Percentiles rank a stretch among this genome's conserved stretches.
phyloP scores from a whole-genome alignment of 2,113 vertebrate genomes.

The Pollachius pollachius region DNA sequence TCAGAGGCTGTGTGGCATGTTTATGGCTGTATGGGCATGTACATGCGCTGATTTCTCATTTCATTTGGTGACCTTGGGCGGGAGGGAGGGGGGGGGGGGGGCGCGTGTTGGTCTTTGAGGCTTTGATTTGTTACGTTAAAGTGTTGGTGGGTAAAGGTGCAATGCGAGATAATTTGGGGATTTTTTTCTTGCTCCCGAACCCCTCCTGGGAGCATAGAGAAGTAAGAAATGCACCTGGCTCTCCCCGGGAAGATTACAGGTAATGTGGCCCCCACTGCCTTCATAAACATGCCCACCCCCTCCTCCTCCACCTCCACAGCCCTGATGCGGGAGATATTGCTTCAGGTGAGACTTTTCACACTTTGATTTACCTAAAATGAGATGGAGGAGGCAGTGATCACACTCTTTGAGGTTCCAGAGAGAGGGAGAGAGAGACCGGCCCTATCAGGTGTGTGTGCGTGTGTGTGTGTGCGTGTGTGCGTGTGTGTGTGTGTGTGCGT shows the following conservation, averaged over 20 bases:
- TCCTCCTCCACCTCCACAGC: slow-evolving; percentile 30
- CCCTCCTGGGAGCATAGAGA: slow-evolving; percentile 72
- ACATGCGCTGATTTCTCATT: slow-evolving; percentile 71
- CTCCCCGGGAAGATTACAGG: slow-evolving; percentile 75
- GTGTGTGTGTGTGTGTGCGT: too few relatives aligned
- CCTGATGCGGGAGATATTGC: slow-evolving; percentile 75
- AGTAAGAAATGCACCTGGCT: slow-evolving; percentile 67
- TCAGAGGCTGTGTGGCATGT: slow-evolving; percentile 69
- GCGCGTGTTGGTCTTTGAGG: slow-evolving; percentile 60
- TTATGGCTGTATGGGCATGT: slow-evolving; percentile 57
- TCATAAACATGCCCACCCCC: slow-evolving; percentile 72
- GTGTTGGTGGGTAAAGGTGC: slow-evolving; percentile 75
- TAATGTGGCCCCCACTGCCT: slow-evolving; percentile 71
- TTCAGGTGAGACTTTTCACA: slow-evolving; percentile 77
- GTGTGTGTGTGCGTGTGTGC: too few relatives aligned
- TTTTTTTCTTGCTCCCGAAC: slow-evolving; percentile 7
- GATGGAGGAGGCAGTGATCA: slow-evolving; percentile 67
- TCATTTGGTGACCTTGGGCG: slow-evolving; percentile 73
- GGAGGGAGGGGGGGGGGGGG: slow-evolving; percentile 53
- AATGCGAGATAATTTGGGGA: slow-evolving; percentile 73
- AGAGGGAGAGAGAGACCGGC: slow-evolving; percentile 52
- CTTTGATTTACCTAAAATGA: slow-evolving; percentile 80
- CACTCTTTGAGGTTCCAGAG: slow-evolving; percentile 71
- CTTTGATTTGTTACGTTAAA: slow-evolving; percentile 73
- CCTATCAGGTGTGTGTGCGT: slow-evolving; percentile 23